Evolutionary conservation across 2,888 invertebrate genomes (phyloP).

Genomic region (Drosophila ustulata): DNA sequence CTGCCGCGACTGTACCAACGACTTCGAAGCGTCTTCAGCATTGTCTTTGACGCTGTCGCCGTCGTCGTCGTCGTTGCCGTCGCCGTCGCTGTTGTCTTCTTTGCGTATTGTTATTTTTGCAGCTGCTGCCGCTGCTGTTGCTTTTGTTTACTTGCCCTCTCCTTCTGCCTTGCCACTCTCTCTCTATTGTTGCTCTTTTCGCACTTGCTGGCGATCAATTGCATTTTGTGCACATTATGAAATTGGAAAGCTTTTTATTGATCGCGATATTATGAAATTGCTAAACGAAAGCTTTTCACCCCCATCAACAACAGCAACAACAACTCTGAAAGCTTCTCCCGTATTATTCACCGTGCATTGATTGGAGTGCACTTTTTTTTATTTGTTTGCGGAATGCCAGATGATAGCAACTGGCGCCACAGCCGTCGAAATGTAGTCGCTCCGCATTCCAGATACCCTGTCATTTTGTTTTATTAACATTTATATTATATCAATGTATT

Average conservation of each 20-base stretch:
- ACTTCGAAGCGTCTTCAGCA: slow-evolving; percentile 37
- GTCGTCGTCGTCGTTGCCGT: slow-evolving; percentile 42
- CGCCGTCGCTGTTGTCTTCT: slow-evolving; percentile 41
- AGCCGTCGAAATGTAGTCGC: slow-evolving; percentile 1
- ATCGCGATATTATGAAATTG: slow-evolving; percentile 29
- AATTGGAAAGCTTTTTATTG: slow-evolving; percentile 12
- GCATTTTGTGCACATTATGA: background rate
- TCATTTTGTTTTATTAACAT: no score
- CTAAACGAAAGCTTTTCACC: slow-evolving; percentile 30
- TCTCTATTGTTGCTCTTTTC: slow-evolving; percentile 4
- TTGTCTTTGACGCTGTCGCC: slow-evolving; percentile 51
- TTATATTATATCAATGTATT: no score
- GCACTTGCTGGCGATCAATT: slow-evolving; percentile 40
- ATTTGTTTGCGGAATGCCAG: slow-evolving; percentile 13
- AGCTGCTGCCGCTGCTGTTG: slow-evolving; percentile 44
- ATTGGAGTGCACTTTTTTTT: slow-evolving; percentile 46
- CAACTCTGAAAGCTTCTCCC: slow-evolving; percentile 31
- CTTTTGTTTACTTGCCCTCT: slow-evolving; percentile 17
- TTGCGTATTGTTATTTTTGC: slow-evolving; percentile 62
- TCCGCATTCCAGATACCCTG: slow-evolving; percentile 1
- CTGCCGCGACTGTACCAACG: slow-evolving; percentile 54
- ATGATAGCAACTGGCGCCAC: slow-evolving; percentile 27
- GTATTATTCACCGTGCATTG: slow-evolving; percentile 23
- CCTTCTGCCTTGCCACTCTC: background rate
- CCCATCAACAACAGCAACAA: slow-evolving; percentile 31